Conservation (phyloP, 1,140 invertebrate genomes). For the Calephelis nemesis region DNA sequence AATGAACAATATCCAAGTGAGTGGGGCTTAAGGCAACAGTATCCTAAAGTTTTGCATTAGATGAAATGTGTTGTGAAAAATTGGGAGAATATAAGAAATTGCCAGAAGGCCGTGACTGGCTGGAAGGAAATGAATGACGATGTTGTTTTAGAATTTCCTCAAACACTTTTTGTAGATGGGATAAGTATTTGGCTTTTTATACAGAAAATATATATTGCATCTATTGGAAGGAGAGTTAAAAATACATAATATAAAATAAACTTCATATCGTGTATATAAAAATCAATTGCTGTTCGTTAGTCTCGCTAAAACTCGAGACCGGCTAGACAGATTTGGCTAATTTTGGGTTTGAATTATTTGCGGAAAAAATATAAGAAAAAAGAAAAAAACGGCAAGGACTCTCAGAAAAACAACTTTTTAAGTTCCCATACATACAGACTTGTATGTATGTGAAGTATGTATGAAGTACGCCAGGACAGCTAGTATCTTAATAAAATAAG, state of each 20-base stretch:
- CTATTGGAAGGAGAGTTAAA: not conserved
- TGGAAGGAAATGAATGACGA: slow-evolving; percentile 6
- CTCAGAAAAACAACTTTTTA: too few species aligned
- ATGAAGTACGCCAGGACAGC: too few species aligned
- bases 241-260: not conserved
- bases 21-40: slow-evolving; percentile 7
- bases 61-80: slow-evolving; percentile 6
- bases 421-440: too few species aligned
- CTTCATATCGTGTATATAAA: not conserved
- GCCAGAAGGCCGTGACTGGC: slow-evolving; percentile 14
- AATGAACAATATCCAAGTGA: slow-evolving; percentile 3
- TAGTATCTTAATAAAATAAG: too few species aligned
- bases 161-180: not conserved
- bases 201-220: not conserved
- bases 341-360: too few species aligned
- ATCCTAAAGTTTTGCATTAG: slow-evolving; percentile 5
- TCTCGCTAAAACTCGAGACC: too few species aligned
- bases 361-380: too few species aligned
- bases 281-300: too few species aligned
- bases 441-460: too few species aligned
- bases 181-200: slow-evolving; percentile 4
- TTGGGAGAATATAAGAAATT: slow-evolving; percentile 8
- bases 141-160: slow-evolving; percentile 12
- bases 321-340: too few species aligned
- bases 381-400: too few species aligned